Conservation (phyloP, 1,140 invertebrate species). For the Magallana angulata region DNA sequence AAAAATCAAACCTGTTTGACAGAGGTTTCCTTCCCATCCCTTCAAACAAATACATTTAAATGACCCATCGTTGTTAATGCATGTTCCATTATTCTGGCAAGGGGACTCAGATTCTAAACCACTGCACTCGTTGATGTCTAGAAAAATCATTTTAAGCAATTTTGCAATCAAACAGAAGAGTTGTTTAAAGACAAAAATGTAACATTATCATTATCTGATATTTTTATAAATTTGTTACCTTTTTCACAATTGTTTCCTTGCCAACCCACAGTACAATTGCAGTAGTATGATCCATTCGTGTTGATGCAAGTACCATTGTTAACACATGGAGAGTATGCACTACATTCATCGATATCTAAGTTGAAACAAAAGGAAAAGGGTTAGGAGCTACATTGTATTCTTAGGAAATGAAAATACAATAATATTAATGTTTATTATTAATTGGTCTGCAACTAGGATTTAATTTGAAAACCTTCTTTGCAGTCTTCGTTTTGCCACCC, state of each 20-base stretch:
- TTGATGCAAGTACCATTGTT: constrained; percentile 75
- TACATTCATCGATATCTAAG: constrained; percentile 81
- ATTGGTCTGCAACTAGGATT: too few species aligned
- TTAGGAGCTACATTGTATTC: too few species aligned
- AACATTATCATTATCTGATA: too few species aligned
- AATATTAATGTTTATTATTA: too few species aligned
- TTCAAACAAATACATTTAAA: constrained; percentile 38
- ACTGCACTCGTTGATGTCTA: constrained; percentile 54
- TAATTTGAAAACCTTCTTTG: background rate
- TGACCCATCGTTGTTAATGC: constrained; percentile 37
- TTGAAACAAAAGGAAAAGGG: background rate
- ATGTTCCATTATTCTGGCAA: constrained; percentile 52
- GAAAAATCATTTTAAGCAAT: background rate
- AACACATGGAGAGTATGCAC: constrained; percentile 69
- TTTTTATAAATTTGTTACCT: constrained; percentile 57
- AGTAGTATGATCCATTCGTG: constrained; percentile 70
- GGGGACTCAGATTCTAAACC: background rate
- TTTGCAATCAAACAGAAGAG: too few species aligned
- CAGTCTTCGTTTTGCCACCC: constrained; percentile 40
- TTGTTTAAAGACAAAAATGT: too few species aligned
- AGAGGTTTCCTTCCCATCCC: constrained; percentile 42
- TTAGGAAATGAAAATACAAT: too few species aligned
- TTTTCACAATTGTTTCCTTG: constrained; percentile 62
- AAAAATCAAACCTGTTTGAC: constrained; percentile 42
- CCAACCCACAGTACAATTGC: constrained; percentile 86